Base-by-base conservation (phyloP, 1,140 invertebrate species). In the Drosophila nigromelanica region DNA sequence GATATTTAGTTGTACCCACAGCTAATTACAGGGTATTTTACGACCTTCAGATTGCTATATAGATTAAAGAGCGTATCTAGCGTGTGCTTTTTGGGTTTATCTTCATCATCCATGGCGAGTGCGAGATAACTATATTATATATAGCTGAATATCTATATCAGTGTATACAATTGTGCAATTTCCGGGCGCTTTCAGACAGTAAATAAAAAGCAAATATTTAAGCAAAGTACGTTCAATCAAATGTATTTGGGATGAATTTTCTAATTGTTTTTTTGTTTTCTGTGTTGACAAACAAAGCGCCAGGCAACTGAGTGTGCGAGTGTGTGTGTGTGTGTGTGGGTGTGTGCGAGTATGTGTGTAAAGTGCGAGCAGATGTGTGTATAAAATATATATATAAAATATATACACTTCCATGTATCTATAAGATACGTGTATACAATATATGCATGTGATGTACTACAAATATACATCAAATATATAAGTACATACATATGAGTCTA, bases 81-180 rank as follows among this genome's bases (percentile, higher is more conserved):
- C 4, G 90, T 91, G 30, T 91, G 82, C 42, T 78, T 87, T 50
- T 91, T 91, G 24, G 83, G 80, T 62, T 90, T 91, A 78, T 91
- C 85, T 10, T 91, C 90, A 40, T 91, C 90, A 76, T 91, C 89
- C 89, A 91, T 91, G 21, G 5, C 8, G 5, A 27, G 24, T 35
- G 8, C 18, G 30, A 35, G 33, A 35, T 2, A 7, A n/a, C 7
- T 18, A 60, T 71, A 48, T 27, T 69, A 55, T 50, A 54, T 68
- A 43, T 45, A 56, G 18, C 35, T 43, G n/a, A 48, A 33, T 40
- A 18, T 39, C 5, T 39, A 30, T 63, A 15, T 18, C 0, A 2
- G 21, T 24, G 21, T 59, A 33, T 33, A 35, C 42, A 60, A 42
- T 12, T 21, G 35, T 8, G 5, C 27, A 33, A 40, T 30, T 52